phyloP scores from a whole-genome alignment of 2,888 invertebrate genomes.

The Hydropsyche betteni region DNA sequence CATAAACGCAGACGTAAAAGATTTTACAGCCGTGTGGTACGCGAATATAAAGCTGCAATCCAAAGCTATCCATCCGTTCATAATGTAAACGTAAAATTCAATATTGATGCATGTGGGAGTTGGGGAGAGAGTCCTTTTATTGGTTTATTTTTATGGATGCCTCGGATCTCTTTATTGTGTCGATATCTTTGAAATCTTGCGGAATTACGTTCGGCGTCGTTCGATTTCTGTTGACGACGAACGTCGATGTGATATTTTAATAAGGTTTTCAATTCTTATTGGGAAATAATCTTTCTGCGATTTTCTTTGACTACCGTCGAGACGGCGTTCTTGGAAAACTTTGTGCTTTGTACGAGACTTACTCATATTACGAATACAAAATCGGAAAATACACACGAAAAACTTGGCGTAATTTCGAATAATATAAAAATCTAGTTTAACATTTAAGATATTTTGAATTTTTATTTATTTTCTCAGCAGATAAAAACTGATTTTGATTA shows the following conservation, averaged over 20 bases:
- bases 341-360: no score
- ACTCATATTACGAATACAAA: no score
- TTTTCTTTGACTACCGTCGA: no score
- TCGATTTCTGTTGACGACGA: background rate
- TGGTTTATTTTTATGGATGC: slow-evolving; percentile 15
- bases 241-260: background rate
- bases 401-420: no score
- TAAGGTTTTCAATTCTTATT: no score
- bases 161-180: slow-evolving; percentile 17
- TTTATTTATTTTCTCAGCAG: no score
- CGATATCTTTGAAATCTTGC: slow-evolving; percentile 13
- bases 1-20: slow-evolving; percentile 20
- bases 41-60: slow-evolving; percentile 16
- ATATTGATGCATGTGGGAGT: slow-evolving; percentile 20
- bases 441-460: no score
- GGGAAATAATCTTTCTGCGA: no score
- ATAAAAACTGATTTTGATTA: no score
- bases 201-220: background rate
- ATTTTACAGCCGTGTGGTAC: slow-evolving; percentile 14
- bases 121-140: slow-evolving; percentile 2
- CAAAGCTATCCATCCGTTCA: slow-evolving; percentile 12
- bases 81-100: slow-evolving; percentile 32
- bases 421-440: no score
- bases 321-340: no score
- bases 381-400: no score